Conservation (phyloP, 37 sponge, comb jelly and placozoan genomes). For the Cliona cf. orientalis region DNA sequence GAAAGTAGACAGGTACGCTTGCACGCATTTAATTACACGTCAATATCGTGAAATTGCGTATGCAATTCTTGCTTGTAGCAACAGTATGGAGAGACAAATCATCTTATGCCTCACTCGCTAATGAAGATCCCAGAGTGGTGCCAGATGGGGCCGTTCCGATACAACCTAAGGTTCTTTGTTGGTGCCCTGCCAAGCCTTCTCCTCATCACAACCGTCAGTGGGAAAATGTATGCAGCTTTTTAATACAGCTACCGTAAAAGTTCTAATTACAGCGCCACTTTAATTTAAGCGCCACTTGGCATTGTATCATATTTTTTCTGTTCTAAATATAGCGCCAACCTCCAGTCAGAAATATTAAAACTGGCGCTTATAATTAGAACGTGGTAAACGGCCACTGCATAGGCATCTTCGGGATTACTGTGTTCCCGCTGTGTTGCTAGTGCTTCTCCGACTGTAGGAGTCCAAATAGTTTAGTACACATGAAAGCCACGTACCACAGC, state of each 20-base stretch:
- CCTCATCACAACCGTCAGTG: constrained; percentile 51
- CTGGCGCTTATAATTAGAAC: neutral
- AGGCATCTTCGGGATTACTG: too few relatives aligned
- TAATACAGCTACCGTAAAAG: neutral
- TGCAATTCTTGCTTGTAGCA: neutral
- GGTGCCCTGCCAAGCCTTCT: constrained; percentile 60
- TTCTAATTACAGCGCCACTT: neutral
- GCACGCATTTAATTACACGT: neutral
- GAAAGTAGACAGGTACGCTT: neutral
- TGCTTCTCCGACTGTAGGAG: too few relatives aligned
- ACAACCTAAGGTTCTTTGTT: constrained; percentile 51
- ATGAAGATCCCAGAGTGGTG: constrained; percentile 59
- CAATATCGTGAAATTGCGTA: neutral
- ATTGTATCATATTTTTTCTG: neutral
- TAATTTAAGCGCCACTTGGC: neutral
- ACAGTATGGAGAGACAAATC: constrained; percentile 25
- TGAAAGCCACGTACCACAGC: too few relatives aligned
- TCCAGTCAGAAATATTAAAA: neutral
- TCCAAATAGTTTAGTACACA: too few relatives aligned
- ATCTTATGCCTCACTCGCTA: constrained; percentile 42
- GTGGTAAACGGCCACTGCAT: too few relatives aligned
- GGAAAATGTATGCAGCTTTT: constrained; percentile 45
- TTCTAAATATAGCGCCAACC: too few relatives aligned
- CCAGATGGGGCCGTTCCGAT: constrained; percentile 47
- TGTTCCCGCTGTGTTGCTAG: too few relatives aligned